phyloP scores from a whole-genome alignment of 2,888 invertebrate genomes.

The Cheilosia soror region DNA sequence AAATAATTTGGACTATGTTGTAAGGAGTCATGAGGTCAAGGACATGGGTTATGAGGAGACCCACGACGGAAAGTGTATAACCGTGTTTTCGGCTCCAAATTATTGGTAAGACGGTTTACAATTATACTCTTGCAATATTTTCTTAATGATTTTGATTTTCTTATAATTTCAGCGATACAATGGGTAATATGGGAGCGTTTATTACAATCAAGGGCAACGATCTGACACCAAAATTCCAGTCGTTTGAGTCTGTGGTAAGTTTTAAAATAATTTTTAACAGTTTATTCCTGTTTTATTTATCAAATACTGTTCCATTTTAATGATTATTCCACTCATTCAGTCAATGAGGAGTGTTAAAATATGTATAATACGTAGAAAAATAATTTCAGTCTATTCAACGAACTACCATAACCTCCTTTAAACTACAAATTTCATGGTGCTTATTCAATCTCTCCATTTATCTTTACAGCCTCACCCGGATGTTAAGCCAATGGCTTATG shows the following conservation, averaged over 20 bases:
- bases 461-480: slow-evolving; percentile 96
- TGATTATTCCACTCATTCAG: too few species aligned
- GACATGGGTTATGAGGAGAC: slow-evolving; percentile 97
- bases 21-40: slow-evolving; percentile 99
- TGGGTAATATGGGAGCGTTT: slow-evolving; percentile 99
- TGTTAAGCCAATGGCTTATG: slow-evolving; percentile 98
- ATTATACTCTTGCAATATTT: neutral
- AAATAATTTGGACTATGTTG: slow-evolving; percentile 96
- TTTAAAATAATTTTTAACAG: slow-evolving; percentile 55
- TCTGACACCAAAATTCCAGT: slow-evolving; percentile 94
- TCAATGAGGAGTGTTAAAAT: too few species aligned
- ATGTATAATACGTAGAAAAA: too few species aligned
- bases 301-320: too few species aligned
- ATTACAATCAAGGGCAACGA: slow-evolving; percentile 96
- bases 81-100: slow-evolving; percentile 99
- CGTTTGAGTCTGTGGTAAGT: slow-evolving; percentile 97
- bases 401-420: too few species aligned
- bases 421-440: too few species aligned
- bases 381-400: too few species aligned
- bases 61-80: slow-evolving; percentile 98
- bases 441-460: slow-evolving; percentile 67
- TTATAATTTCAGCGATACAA: slow-evolving; percentile 92
- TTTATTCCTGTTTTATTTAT: neutral
- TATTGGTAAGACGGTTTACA: slow-evolving; percentile 90
- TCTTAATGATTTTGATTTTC: neutral